phyloP scores from a whole-genome alignment of 2,113 vertebrate genomes.

The Dromaius novaehollandiae region DNA sequence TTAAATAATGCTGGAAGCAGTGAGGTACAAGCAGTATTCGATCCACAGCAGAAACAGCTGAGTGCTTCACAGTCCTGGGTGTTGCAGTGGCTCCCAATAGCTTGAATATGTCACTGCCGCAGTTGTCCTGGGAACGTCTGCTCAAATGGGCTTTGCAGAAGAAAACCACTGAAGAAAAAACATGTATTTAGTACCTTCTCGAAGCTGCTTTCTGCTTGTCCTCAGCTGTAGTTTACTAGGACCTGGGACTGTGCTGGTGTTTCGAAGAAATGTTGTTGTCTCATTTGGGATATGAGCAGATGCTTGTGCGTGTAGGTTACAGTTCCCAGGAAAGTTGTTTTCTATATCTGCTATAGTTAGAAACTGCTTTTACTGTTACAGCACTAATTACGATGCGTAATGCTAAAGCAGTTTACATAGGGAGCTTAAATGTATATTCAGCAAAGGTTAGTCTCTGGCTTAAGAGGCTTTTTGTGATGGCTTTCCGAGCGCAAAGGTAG shows the following conservation, averaged over 20 bases:
- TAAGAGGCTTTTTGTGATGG: slow-evolving; percentile 58
- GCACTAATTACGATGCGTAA: slow-evolving; percentile 50
- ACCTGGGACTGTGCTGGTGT: neutral
- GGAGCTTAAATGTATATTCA: slow-evolving; percentile 48
- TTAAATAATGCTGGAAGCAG: neutral
- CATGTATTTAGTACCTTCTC: neutral
- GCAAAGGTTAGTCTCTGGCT: slow-evolving; percentile 63
- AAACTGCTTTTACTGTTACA: slow-evolving; percentile 21
- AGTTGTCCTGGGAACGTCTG: neutral
- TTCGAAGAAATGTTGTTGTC: slow-evolving; percentile 7
- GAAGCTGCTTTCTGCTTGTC: neutral
- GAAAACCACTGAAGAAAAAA: too few species aligned
- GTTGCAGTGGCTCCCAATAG: neutral
- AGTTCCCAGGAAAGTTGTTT: neutral
- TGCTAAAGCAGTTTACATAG: slow-evolving; percentile 58
- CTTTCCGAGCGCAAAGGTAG: slow-evolving; percentile 15
- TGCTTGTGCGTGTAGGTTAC: neutral
- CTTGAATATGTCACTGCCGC: neutral
- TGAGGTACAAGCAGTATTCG: neutral
- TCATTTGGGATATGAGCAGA: neutral
- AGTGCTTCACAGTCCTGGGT: neutral
- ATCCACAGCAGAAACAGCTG: neutral
- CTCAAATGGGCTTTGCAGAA: neutral
- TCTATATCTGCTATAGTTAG: slow-evolving; percentile 7
- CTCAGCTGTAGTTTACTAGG: slow-evolving; percentile 37